Evolutionary conservation across 2,113 vertebrate species (phyloP).

Genomic region (Entelurus aequoreus): DNA sequence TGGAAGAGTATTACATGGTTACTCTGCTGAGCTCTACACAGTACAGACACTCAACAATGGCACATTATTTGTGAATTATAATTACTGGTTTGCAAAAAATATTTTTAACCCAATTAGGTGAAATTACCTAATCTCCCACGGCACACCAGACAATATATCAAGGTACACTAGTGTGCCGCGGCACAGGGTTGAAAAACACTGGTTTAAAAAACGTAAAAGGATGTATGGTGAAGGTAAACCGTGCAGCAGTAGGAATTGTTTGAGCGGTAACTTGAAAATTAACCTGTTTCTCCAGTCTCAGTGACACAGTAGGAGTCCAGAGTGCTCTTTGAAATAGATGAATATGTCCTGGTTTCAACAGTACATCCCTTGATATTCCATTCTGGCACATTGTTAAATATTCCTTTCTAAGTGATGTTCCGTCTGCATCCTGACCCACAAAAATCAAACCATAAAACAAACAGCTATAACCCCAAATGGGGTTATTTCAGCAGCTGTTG

Average conservation of each 20-base stretch:
- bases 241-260: conserved; percentile 26
- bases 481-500: conserved; percentile 61
- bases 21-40: too few species aligned
- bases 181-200: too few species aligned
- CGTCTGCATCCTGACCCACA: conserved; percentile 64
- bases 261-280: conserved; percentile 47
- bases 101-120: too few species aligned
- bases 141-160: too few species aligned
- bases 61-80: too few species aligned
- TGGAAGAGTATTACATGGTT: too few species aligned
- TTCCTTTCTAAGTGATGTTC: conserved; percentile 60
- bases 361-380: conserved; percentile 45
- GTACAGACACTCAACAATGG: too few species aligned
- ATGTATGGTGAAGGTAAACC: too few species aligned
- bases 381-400: conserved; percentile 67
- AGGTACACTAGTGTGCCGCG: too few species aligned
- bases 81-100: too few species aligned
- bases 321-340: conserved; percentile 62
- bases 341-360: conserved; percentile 65
- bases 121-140: too few species aligned
- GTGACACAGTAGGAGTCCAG: conserved; percentile 58
- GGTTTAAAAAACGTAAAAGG: too few species aligned
- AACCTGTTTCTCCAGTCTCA: conserved; percentile 41
- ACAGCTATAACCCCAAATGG: conserved; percentile 56
- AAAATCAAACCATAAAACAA: conserved; percentile 64